Percentiles rank a stretch among this genome's conserved stretches.
phyloP scores from a whole-genome alignment of 1,140 invertebrate genomes.

The Tetramorium simillimum region DNA sequence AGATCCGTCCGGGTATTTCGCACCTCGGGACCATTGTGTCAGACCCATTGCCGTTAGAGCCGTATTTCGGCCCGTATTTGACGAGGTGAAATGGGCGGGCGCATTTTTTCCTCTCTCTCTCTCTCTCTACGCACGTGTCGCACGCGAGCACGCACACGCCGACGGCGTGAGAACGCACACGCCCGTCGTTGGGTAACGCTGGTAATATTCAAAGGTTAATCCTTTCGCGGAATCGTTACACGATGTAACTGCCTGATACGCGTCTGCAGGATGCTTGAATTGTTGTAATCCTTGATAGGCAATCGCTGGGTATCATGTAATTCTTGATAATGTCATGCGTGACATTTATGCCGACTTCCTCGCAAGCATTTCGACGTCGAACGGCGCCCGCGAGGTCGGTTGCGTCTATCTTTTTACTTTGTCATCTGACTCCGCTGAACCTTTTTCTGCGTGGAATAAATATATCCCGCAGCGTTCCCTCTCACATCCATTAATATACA shows the following conservation, averaged over 20 bases:
- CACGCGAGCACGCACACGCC: not conserved
- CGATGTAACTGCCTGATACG: constrained; percentile 11
- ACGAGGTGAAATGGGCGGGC: not conserved
- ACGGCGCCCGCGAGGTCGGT: not conserved
- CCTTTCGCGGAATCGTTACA: constrained; percentile 35
- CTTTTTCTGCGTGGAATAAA: not conserved
- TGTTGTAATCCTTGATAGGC: constrained; percentile 56
- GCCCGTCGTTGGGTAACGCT: not conserved
- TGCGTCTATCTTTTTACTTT: not conserved
- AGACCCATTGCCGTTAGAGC: not conserved
- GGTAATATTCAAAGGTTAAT: constrained; percentile 44
- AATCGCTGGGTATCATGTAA: not conserved
- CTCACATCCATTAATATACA: constrained; percentile 13
- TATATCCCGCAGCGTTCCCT: not conserved
- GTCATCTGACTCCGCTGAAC: not conserved
- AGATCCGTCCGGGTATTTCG: not conserved
- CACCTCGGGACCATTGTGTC: constrained; percentile 14
- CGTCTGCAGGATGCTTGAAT: constrained; percentile 15
- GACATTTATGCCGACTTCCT: constrained; percentile 18
- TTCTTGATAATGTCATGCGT: constrained; percentile 2
- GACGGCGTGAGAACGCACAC: constrained; percentile 13
- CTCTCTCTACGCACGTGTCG: not conserved
- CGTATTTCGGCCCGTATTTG: not conserved
- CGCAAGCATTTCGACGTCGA: not conserved
- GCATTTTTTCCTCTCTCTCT: not conserved